Evolutionary conservation across 2,113 vertebrate species (phyloP), one percentile per base, ranked within the genome.

Genomic region (Microcebus griseorufus): DNA sequence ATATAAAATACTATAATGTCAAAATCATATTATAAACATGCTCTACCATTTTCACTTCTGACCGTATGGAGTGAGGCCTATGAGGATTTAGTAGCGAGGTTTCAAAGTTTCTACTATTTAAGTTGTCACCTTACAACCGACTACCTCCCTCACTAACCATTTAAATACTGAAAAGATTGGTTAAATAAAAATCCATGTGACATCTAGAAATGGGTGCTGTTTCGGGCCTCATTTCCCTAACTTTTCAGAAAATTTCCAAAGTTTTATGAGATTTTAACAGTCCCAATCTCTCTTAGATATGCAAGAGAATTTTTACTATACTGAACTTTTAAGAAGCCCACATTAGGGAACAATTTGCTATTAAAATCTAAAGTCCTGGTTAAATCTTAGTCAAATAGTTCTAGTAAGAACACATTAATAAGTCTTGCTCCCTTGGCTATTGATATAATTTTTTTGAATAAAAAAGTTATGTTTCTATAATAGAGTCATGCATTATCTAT

Each of bases 331-430:
- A 72, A 51, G 29, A 4, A 90, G 8, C 23, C 13, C 53, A 11
- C 3, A 72, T 95, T 20, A 94, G 58, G 32, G 34, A 92, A 89
- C 14, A 82, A 70, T 89, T 93, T 94, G 3, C 25, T 80, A 2
- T 73, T 27, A n/a, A 93, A 97, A 94, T 78, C 32, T 60, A 67
- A 93, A 16, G 8, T 73, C 27, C 20, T 79, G 16, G 9, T 75
- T 89, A 86, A 70, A n/a, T 67, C 27, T 97, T 70, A 64, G 75
- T 62, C 27, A 81, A 75, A 84, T 53, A 69, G 13, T 92, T 92
- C 64, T 92, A 51, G 25, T 69, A 95, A 91, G 39, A 89, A 51
- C 27, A 73, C 45, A 45, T 20, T 73, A 82, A 92, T 72, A 39
- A 29, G 1, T 85, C 14, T 80, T 62, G 14, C 16, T 92, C n/a